Conservation (phyloP, 2,888 invertebrate genomes). For the Coleophora deauratella region DNA sequence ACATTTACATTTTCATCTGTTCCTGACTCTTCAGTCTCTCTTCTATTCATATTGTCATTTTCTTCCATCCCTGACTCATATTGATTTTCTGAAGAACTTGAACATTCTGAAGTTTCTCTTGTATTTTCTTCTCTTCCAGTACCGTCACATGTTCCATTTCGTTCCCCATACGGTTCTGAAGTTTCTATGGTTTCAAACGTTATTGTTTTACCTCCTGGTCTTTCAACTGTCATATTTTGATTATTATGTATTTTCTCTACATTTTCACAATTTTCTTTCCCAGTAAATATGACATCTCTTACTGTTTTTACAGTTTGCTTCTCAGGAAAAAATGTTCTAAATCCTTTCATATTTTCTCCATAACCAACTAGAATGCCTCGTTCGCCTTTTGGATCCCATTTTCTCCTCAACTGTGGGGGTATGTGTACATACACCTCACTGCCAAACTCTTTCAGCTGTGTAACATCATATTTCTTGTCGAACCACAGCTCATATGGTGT, state of each 20-base stretch:
- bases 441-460: constrained; percentile 11
- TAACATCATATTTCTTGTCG: constrained; percentile 8
- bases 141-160: background rate
- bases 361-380: constrained; percentile 16
- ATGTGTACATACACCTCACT: constrained; percentile 9
- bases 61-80: no score
- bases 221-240: no score
- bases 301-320: constrained; percentile 11
- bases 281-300: constrained; percentile 14
- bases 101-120: background rate
- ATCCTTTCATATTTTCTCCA: constrained; percentile 12
- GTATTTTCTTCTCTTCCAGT: background rate
- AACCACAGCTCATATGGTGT: constrained; percentile 16
- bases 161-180: background rate
- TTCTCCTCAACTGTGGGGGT: no score
- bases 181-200: background rate
- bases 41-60: no score
- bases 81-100: no score
- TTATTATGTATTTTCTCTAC: no score
- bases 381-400: constrained; percentile 9
- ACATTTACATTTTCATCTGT: background rate
- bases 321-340: constrained; percentile 11
- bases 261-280: no score
- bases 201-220: no score
- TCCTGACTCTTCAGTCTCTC: no score